Evolutionary conservation across 2,797 vertebrate genomes (phyloP), one percentile per base, ranked within the genome.

Genomic region (Limosa lapponica): DNA sequence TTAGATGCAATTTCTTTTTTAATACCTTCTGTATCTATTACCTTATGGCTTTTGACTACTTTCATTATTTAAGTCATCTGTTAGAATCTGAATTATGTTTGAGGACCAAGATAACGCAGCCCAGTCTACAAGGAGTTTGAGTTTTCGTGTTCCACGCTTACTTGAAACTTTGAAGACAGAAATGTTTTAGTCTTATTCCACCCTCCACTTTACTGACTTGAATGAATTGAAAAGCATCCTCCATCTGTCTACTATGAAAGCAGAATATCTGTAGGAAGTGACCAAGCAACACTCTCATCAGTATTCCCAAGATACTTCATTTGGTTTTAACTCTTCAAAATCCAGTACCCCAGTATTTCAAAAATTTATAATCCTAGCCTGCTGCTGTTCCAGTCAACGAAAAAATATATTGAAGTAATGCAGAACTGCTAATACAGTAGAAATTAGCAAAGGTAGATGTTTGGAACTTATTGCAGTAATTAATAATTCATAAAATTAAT

Each of bases 401-500:
- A 87, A 79, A 81, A 81, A 27, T 11, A 16, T 2, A 11, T 52
- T 75, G 22, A 66, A 66, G 22, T 80, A 84, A 70, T 54, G 44
- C 19, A 87, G 67, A 90, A 80, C 13, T 87, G 34, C 16, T 83
- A 78, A 59, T 71, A 46, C 3, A 32, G 36, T 86, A 87, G 59
- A 82, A 93, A 87, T 92, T 64, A 92, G 44, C 14, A 46, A 78
- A 74, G 54, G 61, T 71, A 58, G 79, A 36, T 70, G 28, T 82
- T 94, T 89, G 65, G 62, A 81, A 91, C 48, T 54, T 91, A 82
- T 41, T 92, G 13, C 52, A 16, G 82, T 87, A 74, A 90, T 96
- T 90, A 70, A 34, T 58, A 89, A 87, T 80, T 77, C 55, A 89
- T 91, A 64, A 72, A 90, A 90, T 75, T 87, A 89, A 96, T 93